Base-by-base conservation (phyloP, 2,888 invertebrate species). In the Leucophenga maculata region DNA sequence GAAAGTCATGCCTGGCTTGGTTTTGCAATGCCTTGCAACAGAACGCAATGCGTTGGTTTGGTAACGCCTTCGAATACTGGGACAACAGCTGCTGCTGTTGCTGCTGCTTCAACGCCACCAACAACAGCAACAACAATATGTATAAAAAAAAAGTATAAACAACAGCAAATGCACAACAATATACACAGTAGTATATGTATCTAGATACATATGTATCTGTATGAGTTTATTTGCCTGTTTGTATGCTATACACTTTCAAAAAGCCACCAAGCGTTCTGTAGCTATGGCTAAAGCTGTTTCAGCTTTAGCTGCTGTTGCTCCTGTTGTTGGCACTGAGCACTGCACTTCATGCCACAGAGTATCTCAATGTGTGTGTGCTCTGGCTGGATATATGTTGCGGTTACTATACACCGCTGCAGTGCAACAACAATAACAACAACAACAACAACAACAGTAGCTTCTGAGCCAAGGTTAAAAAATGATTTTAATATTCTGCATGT, bases 391-490 rank as follows among this genome's bases (percentile, higher is more conserved):
- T 16, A 8, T 50, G 50, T 50, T 50, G 50, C 13, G n/a, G 50
- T 50, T 50, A 18, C 50, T 50, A 16, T 16, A n/a, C 18, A 18
- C 50, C 50, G 59, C 59, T 59, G 62, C 50, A 11, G n/a, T 26
- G 4, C 26, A 26, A 26, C 9, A 54, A 54, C 16, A 11, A 22
- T 20, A n/a, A 46, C 46, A 20, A n/a, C 22, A 4, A 13, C 32
- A 22, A 6, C 14, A 11, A 2, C n/a, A 26, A 3, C 26, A 26
- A 3, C 16, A 26, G 59, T 32, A 26, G 26, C 26, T 26, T 26
- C 16, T n/a, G 62, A 72, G 75, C 78, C 75, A 78, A 82, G 80
- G 80, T 80, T 82, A 83, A 82, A 83, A 79, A 73, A 76, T 72
- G 72, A 72, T 72, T 80, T 82, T 77, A 80, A 80, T 80, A 82